Percentiles rank a stretch among this genome's conserved stretches.
Evolutionary conservation across 2,888 invertebrate genomes (phyloP).

Genomic region (Acleris laterana): DNA sequence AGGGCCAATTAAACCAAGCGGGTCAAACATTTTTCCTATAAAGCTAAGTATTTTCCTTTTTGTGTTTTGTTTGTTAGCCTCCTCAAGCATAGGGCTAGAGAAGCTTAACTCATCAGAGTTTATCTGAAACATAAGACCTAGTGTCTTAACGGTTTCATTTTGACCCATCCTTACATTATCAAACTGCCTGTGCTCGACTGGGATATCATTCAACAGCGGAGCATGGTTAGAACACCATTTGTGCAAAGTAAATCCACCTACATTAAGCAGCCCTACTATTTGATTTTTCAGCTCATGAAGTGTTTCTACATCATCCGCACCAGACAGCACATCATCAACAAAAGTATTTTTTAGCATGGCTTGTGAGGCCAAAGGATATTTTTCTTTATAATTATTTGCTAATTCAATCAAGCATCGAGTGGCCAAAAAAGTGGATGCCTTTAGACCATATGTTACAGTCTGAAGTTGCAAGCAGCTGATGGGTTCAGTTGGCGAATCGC

Average conservation of each 20-base stretch:
- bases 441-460: constrained; percentile 36
- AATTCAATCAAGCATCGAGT: constrained; percentile 35
- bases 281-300: not conserved
- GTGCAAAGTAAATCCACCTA: not conserved
- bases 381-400: constrained; percentile 12
- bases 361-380: constrained; percentile 35
- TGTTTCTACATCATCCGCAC: not conserved
- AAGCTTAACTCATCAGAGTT: constrained; percentile 19
- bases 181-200: constrained; percentile 25
- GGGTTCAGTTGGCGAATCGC: constrained; percentile 1
- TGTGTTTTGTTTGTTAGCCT: constrained; percentile 14
- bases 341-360: constrained; percentile 10
- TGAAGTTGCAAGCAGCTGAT: constrained; percentile 17
- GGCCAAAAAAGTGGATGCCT: constrained; percentile 30
- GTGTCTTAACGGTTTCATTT: constrained; percentile 33
- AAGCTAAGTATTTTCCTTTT: constrained; percentile 40
- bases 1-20: constrained; percentile 40
- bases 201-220: constrained; percentile 17
- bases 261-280: not conserved
- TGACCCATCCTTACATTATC: constrained; percentile 27
- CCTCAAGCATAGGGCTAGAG: constrained; percentile 5
- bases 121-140: constrained; percentile 34
- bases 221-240: constrained; percentile 12
- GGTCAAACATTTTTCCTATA: constrained; percentile 41
- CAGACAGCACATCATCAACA: not conserved